Evolutionary conservation across 1,140 invertebrate genomes (phyloP).

Genomic region (Hyles euphorbiae): DNA sequence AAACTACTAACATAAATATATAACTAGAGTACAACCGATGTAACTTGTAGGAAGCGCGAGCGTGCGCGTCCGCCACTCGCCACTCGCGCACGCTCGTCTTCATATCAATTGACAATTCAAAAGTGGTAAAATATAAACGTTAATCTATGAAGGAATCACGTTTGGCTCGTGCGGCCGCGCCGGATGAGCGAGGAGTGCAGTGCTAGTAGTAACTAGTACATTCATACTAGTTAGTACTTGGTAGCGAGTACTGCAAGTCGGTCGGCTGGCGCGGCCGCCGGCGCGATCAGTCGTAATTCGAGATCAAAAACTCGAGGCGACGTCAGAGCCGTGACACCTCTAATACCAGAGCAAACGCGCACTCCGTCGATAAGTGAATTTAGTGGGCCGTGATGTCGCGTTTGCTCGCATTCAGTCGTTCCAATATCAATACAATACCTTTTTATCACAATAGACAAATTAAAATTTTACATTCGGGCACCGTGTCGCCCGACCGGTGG

Average conservation of each 20-base stretch:
- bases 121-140: constrained; percentile 58
- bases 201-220: too few relatives aligned
- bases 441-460: constrained; percentile 40
- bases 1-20: constrained; percentile 61
- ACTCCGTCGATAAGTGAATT: not conserved
- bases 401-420: constrained; percentile 13
- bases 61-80: constrained; percentile 11
- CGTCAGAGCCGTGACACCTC: constrained; percentile 8
- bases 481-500: constrained; percentile 26
- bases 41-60: constrained; percentile 32
- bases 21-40: constrained; percentile 59
- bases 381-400: not conserved
- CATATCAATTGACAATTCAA: constrained; percentile 54
- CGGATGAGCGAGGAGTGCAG: not conserved
- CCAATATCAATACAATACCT: constrained; percentile 31
- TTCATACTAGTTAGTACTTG: too few relatives aligned
- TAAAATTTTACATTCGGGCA: constrained; percentile 21
- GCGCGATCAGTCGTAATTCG: constrained; percentile 49
- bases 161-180: constrained; percentile 22
- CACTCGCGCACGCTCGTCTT: constrained; percentile 27
- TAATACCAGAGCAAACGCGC: constrained; percentile 11
- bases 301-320: constrained; percentile 51
- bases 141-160: constrained; percentile 62
- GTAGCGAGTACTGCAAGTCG: not conserved
- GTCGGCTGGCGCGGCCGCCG: constrained; percentile 30